Conservation (phyloP, 2,888 invertebrate species). For the Sphaeridia pumilis region DNA sequence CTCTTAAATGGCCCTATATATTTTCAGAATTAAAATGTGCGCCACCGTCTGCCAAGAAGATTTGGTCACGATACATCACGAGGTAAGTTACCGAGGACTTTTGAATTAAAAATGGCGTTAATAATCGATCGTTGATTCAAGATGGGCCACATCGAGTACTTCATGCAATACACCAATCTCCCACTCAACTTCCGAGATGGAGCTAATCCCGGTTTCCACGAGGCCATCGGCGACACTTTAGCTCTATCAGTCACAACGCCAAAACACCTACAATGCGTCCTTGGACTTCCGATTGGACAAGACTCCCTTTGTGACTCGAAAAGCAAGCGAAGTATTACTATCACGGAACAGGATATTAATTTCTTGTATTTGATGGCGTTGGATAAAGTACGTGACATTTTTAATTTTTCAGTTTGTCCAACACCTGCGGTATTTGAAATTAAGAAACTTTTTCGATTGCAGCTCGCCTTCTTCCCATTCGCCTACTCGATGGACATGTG, state of each 20-base stretch:
- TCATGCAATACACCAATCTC: conserved; percentile 58
- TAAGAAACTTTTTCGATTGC: conserved; percentile 2
- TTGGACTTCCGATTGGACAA: conserved; percentile 18
- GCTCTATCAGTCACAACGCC: conserved; percentile 37
- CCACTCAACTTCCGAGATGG: conserved; percentile 61
- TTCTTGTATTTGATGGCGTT: conserved; percentile 38
- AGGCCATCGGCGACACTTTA: conserved; percentile 39
- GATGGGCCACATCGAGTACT: conserved; percentile 47
- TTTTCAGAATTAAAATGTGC: conserved; percentile 18
- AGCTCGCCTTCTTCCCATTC: conserved; percentile 38
- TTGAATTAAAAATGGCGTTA: background rate
- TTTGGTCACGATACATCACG: conserved; percentile 66
- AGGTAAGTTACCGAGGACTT: conserved; percentile 55
- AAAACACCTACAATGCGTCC: conserved; percentile 28
- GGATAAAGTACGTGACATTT: conserved; percentile 33
- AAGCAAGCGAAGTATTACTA: conserved; percentile 2
- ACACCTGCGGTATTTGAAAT: background rate
- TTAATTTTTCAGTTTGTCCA: background rate
- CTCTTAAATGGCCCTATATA: no score
- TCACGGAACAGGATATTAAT: conserved; percentile 33
- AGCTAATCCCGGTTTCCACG: conserved; percentile 58
- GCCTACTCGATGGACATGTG: conserved; percentile 38
- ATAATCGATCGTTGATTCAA: background rate
- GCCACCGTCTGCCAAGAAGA: conserved; percentile 46
- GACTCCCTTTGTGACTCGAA: conserved; percentile 8